Evolutionary conservation across 2,113 vertebrate species (phyloP).

Genomic region (Hippotragus niger): DNA sequence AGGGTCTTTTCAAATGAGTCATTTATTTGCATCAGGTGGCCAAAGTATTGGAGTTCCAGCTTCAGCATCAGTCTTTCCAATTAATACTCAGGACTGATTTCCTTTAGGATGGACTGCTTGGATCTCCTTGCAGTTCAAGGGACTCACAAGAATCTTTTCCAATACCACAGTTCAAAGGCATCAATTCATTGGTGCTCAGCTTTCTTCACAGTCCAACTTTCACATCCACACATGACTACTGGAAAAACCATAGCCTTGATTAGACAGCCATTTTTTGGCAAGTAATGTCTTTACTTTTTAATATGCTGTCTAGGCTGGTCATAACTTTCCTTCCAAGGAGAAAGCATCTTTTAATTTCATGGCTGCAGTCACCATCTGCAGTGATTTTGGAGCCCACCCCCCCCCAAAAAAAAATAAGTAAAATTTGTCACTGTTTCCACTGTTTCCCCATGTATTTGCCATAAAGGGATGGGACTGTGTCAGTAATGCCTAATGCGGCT

Average conservation of each 20-base stretch:
- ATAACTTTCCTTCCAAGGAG: background rate
- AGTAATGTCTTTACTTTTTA: background rate
- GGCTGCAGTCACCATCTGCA: background rate
- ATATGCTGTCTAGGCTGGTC: background rate
- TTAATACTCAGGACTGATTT: background rate
- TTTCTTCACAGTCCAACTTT: background rate
- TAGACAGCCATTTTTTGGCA: too few species aligned
- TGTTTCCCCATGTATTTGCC: background rate
- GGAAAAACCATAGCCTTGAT: background rate
- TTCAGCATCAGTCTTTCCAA: background rate
- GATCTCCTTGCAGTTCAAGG: background rate
- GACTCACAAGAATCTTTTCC: background rate
- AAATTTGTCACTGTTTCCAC: background rate
- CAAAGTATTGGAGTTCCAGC: background rate
- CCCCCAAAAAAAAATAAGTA: rapidly evolving
- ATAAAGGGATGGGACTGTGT: background rate
- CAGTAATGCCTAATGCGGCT: too few species aligned
- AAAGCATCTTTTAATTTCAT: background rate
- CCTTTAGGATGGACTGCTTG: background rate
- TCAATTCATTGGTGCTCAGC: background rate
- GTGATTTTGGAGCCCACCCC: background rate
- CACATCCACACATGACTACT: background rate
- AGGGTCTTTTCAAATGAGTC: background rate
- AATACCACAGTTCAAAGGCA: background rate
- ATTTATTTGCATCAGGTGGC: background rate